Evolutionary conservation across 2,797 vertebrate species (phyloP), one percentile per base, ranked within the genome.

Genomic region (Perdix hodgsoniae): DNA sequence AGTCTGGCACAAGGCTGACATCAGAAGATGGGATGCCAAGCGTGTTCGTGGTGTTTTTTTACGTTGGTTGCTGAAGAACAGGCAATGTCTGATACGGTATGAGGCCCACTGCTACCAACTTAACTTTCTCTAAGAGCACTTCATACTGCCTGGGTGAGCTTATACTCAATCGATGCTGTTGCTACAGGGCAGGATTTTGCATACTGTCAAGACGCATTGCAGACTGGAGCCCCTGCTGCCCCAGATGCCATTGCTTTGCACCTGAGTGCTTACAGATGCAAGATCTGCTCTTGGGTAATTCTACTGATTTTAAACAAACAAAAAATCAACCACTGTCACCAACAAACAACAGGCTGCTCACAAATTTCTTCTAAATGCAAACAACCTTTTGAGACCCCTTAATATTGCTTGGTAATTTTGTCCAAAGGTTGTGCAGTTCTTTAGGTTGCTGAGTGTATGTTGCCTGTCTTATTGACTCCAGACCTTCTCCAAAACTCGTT

Each of bases 401-500:
- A 60, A 18, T 57, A 35, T 29, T 59, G 1, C 2, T 79, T 79
- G 91, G 76, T 37, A 23, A 26, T 78, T 90, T 70, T 74, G 23
- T 72, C 59, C 39, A 70, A 83, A 85, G 29, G 47, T 83, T 8
- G 4, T 64, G 14, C 14, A 67, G 61, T 91, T 37, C 6, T 24
- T 70, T 44, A 72, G 80, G 69, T 71, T 70, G 18, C 37, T 86
- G 80, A 73, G 74, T 0, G 9, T 37, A 12, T 88, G 94, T 88
- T 88, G 33, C 52, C 17, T 29, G 26, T 92, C 29, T 1, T 83
- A 59, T 71, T 93, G 65, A 33, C 61, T 84, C 26, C 67, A 86
- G 42, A 76, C 50, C 77, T 94, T 65, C 60, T 88, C 61, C 65
- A 60, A 80, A 88, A 80, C 67, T 88, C 42, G 27, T 86, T 65